Base-by-base conservation (phyloP, 2,888 invertebrate genomes). In the Clivina fossor region DNA sequence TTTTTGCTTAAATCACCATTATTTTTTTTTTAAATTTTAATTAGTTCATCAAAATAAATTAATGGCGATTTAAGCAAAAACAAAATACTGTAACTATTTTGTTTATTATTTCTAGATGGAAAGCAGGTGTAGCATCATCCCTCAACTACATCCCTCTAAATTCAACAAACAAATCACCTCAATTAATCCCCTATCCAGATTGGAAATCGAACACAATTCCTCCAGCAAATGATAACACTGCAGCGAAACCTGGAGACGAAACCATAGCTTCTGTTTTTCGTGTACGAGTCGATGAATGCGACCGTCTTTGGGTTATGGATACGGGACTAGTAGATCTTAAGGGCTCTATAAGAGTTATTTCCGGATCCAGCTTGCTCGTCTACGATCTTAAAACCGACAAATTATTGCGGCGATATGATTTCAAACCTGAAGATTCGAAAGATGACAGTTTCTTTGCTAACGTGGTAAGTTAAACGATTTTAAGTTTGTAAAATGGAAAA, bases 271-370 rank as follows among this genome's bases (percentile, higher is more conserved):
- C 86, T 2, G 85, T 86, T 3, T 89, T 89, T 71, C 80, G 91
- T 58, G 76, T 88, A 16, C 80, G 78, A 60, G 83, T 86, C 1
- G 91, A 91, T 68, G 77, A 78, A 3, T 91, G 91, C 65, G 88
- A 89, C 69, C 80, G 91, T 37, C 78, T 91, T 5, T 91, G 91
- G 90, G 85, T 88, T 3, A 79, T 91, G 73, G 90, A 91, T 68
- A 84, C 88, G 0, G 91, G 90, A 49, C 72, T 88, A 28, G 83
- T 85, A 33, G 87, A 90, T 68, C 86, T 90, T 71, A 74, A 83
- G 46, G 89, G 88, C 68, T 73, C 73, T 20, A 76, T 78, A 28
- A 82, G 83, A 61, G 85, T 78, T 76, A 78, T 80, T 13, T 75
- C 80, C 1, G 82, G 81, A 2, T 82, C 84, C 4, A 80, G 85